Evolutionary conservation across 2,888 invertebrate genomes (phyloP).

Genomic region (Reticulitermes lucifugus): DNA sequence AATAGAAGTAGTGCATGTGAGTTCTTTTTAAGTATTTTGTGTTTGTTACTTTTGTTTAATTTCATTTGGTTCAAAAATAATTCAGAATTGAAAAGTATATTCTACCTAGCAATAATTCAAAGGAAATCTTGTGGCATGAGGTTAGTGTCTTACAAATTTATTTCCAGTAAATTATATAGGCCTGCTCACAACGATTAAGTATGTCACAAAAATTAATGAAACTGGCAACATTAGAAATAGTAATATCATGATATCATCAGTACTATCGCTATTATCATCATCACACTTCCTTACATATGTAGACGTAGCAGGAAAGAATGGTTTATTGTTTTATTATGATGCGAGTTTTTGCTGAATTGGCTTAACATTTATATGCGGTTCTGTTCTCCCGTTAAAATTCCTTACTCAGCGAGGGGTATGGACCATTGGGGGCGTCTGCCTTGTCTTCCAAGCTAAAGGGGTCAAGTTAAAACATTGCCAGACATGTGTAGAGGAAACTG

Average conservation of each 20-base stretch:
- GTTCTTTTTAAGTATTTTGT: no score
- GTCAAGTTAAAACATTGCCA: conserved; percentile 34
- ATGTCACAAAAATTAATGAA: neutral
- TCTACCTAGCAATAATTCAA: no score
- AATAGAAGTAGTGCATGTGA: no score
- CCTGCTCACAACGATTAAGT: neutral
- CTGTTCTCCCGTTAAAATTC: conserved; percentile 34
- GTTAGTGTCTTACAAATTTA: no score
- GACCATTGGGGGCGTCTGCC: conserved; percentile 10
- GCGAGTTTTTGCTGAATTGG: neutral
- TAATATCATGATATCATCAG: neutral
- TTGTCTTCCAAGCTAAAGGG: conserved; percentile 4
- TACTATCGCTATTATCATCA: no score
- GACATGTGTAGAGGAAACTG: neutral
- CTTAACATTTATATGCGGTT: neutral
- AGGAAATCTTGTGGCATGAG: no score
- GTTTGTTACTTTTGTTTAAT: no score
- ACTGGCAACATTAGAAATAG: neutral
- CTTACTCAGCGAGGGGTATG: conserved; percentile 19
- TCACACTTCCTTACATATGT: neutral
- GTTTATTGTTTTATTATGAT: no score
- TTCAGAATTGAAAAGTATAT: no score
- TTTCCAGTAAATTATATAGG: no score
- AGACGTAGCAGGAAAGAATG: neutral
- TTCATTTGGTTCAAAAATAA: no score